Conservation (phyloP, 30 jellyfish, hydroid and myxozoan species). For the Nemopilema nomurai region DNA sequence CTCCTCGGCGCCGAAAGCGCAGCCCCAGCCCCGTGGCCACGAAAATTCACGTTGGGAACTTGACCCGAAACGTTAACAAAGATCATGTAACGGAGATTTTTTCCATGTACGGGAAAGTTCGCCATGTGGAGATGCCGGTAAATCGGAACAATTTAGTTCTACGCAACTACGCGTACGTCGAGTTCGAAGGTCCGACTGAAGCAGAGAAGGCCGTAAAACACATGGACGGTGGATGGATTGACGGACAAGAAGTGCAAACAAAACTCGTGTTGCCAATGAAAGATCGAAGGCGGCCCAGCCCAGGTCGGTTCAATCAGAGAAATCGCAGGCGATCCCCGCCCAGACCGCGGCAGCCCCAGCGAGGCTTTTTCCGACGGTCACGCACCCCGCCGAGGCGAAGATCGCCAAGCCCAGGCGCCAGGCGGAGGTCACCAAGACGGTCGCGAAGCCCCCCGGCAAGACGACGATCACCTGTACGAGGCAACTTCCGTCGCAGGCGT, state of each 20-base stretch:
- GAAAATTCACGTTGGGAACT: slow-evolving; percentile 85
- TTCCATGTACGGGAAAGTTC: slow-evolving; percentile 90
- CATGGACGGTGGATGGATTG: slow-evolving; percentile 99
- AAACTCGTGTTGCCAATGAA: slow-evolving; percentile 80
- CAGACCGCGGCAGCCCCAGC: slow-evolving; percentile 59
- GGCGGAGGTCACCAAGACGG: slow-evolving; percentile 71
- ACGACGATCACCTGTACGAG: slow-evolving; percentile 73
- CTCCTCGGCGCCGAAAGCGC: slow-evolving; percentile 88
- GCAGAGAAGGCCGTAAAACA: slow-evolving; percentile 94
- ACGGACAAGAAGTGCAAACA: slow-evolving; percentile 95
- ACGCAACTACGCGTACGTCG: slow-evolving; percentile 94
- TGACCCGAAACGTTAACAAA: slow-evolving; percentile 91
- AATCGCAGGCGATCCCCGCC: slow-evolving; percentile 78
- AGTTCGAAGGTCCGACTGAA: slow-evolving; percentile 74
- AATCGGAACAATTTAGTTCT: slow-evolving; percentile 76
- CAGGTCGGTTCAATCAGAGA: slow-evolving; percentile 63
- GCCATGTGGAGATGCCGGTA: slow-evolving; percentile 89
- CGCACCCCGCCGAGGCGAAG: slow-evolving; percentile 59
- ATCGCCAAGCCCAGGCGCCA: slow-evolving; percentile 23
- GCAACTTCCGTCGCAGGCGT: slow-evolving; percentile 77
- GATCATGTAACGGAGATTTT: slow-evolving; percentile 93
- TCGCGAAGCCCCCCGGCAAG: slow-evolving; percentile 59
- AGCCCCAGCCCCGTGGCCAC: slow-evolving; percentile 83
- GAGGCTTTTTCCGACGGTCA: slow-evolving; percentile 48
- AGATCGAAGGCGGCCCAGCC: slow-evolving; percentile 81